Percentiles rank a stretch among this genome's conserved stretches.
phyloP scores from a whole-genome alignment of 1,140 invertebrate genomes.

The Phymorhynchus buccinoides region DNA sequence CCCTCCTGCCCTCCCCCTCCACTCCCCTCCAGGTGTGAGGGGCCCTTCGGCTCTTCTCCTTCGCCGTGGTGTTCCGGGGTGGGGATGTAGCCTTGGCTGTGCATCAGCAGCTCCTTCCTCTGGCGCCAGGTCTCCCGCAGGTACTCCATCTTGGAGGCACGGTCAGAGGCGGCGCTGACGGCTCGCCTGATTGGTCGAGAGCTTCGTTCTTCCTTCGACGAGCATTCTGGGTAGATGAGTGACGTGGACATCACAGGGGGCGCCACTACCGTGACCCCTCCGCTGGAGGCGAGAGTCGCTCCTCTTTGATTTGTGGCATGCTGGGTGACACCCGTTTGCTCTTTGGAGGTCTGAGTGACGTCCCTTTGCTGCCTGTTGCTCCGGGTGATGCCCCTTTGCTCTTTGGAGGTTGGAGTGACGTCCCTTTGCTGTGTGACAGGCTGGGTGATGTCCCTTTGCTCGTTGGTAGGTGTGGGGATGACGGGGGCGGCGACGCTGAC shows the following conservation, averaged over 20 bases:
- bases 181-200: slow-evolving; percentile 36
- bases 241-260: not conserved
- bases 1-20: not conserved
- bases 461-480: not conserved
- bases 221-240: not conserved
- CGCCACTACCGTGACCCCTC: not conserved
- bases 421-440: too few relatives aligned
- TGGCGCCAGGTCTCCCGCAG: slow-evolving; percentile 49
- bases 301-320: not conserved
- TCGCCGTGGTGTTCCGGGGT: not conserved
- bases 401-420: not conserved
- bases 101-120: slow-evolving; percentile 49
- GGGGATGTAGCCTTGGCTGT: slow-evolving; percentile 43
- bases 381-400: not conserved
- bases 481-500: not conserved
- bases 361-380: not conserved
- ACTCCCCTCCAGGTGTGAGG: not conserved
- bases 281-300: too few relatives aligned
- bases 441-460: not conserved
- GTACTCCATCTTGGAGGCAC: slow-evolving; percentile 42
- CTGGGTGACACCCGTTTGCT: not conserved
- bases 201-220: not conserved
- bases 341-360: not conserved
- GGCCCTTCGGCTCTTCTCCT: not conserved
- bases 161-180: slow-evolving; percentile 40